Base-by-base conservation (phyloP, 1,140 invertebrate genomes). In the Ceratitis capitata region DNA sequence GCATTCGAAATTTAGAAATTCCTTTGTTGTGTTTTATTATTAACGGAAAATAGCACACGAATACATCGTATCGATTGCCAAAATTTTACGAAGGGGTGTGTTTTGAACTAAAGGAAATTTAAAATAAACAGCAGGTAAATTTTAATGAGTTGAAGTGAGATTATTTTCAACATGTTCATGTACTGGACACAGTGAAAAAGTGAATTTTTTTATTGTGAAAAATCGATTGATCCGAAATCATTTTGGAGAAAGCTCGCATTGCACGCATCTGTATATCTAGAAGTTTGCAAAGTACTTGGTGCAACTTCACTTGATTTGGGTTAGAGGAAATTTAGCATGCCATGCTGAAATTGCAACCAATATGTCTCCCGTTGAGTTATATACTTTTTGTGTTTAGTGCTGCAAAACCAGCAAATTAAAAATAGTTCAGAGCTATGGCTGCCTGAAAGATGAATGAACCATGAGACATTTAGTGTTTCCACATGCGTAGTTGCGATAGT, bases 21-120 rank as follows among this genome's bases (percentile, higher is more conserved):
- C 39, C 39, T 47, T 78, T 78, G 69, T 78, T 45, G 39, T 23
- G 45, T 78, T 78, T 78, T 78, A 78, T 74, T 74, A 45, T 78
- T 78, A 78, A 78, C 69, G 69, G 69, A 78, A 78, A 78, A 10
- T 32, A 12, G 16, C 6, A 45, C 35, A 3, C 69, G 69, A 78
- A 78, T 12, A 14, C 69, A 78, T 78, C 69, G 42, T 23, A 14
- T n/a, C 0, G n/a, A 45, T 9, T 78, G 19, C 14, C 7, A 23
- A 9, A 23, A 16, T n/a, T 78, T 78, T 3, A 26, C 6, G n/a
- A 78, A 19, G 19, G 16, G n/a, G 69, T 42, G 39, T 47, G 69
- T 5, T 78, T 42, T 6, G 39, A 78, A 23, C 7, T 64, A 64
- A 78, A 47, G 7, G n/a, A 23, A 45, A 35, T 19, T 39, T 26